Evolutionary conservation across 2,888 invertebrate species (phyloP), one percentile per base, ranked within the genome.

Genomic region (Xanthia icteritia): DNA sequence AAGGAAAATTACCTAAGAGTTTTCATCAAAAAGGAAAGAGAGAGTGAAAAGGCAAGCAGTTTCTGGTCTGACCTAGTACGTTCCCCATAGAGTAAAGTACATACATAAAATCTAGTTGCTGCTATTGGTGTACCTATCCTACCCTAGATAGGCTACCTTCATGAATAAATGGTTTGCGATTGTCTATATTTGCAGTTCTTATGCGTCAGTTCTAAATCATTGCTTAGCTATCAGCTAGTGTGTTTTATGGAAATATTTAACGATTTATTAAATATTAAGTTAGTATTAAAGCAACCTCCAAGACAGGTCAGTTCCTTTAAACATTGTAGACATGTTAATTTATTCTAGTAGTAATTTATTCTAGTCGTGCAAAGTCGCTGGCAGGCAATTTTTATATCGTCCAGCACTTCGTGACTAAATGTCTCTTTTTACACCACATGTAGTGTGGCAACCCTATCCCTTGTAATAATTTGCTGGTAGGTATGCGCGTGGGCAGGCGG

Each of bases 401-500:
- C 1, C 27, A 36, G 5, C 20, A 68, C 36, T 65, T 39, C 27
- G 36, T 48, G 48, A 45, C 27, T 39, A 63, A 65, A 60, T 64
- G 27, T 56, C 20, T 39, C 64, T 9, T 48, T 58, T n/a, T 60
- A 8, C 42, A 23, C 5, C 15, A 60, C 5, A 39, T 63, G 56
- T 11, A 11, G 48, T 58, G 48, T 5, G 70, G 27, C 68, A 84
- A 15, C 82, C 82, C 80, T 84, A 51, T n/a, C 0, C 9, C 66
- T 64, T 36, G 54, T 71, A 58, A 45, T 84, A 80, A 82, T 71
- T 68, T 42, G 81, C 60, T n/a, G 60, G 42, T 54, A 75, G 51
- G 61, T 84, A 79, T 70, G 84, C 75, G 70, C 70, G 23, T n/a
- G 54, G 23, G 69, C 75, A 64, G 64, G 58, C 81, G n/a, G 64